phyloP scores from a whole-genome alignment of 2,113 vertebrate genomes.

The Elephantulus edwardii region DNA sequence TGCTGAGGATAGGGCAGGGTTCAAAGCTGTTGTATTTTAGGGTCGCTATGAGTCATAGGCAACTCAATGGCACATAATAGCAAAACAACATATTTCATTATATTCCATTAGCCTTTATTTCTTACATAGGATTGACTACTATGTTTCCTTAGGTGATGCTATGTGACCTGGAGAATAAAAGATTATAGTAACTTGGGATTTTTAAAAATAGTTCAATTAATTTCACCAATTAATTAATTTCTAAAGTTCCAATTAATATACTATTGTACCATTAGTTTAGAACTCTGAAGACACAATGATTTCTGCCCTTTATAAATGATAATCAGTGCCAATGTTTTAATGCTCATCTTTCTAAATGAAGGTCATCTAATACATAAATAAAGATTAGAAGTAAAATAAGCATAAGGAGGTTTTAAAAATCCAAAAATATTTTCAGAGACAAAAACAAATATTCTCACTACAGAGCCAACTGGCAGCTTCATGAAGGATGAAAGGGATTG shows the following conservation, averaged over 20 bases:
- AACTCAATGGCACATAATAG: too few relatives aligned
- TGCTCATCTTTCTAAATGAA: constrained; percentile 12
- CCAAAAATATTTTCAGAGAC: neutral
- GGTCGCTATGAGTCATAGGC: too few relatives aligned
- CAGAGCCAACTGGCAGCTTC: too few relatives aligned
- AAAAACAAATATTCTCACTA: too few relatives aligned
- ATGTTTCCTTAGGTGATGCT: neutral
- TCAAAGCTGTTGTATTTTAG: too few relatives aligned
- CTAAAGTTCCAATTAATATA: neutral
- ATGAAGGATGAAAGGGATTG: too few relatives aligned
- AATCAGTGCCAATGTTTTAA: constrained; percentile 27
- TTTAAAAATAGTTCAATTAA: constrained; percentile 44
- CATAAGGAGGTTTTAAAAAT: neutral
- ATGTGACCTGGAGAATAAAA: constrained; percentile 52
- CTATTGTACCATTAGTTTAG: constrained; percentile 9
- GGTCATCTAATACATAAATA: neutral
- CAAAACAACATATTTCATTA: too few relatives aligned
- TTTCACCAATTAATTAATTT: constrained; percentile 17
- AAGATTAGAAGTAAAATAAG: neutral
- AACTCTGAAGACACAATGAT: constrained; percentile 47
- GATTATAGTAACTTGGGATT: neutral
- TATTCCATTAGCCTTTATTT: constrained; percentile 41
- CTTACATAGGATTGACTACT: too few relatives aligned
- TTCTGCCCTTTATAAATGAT: constrained; percentile 31
- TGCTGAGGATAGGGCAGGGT: too few relatives aligned